Conservation (phyloP, 2,888 invertebrate genomes). For the Atrina japonica region DNA sequence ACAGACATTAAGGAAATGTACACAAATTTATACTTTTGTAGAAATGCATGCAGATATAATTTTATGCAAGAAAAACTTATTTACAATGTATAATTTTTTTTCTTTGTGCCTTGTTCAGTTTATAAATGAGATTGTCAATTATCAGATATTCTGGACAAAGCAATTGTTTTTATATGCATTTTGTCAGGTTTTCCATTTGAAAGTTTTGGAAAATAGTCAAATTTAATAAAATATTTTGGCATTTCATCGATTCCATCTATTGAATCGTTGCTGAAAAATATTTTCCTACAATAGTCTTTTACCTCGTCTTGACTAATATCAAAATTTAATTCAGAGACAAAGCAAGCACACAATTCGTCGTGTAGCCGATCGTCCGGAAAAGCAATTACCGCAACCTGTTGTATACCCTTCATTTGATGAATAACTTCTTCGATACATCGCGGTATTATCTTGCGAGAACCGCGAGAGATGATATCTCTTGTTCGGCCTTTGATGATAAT, state of each 20-base stretch:
- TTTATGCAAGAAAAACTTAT: too few species aligned
- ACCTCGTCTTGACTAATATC: constrained; percentile 15
- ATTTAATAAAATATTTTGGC: constrained; percentile 29
- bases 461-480: constrained; percentile 30
- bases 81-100: too few species aligned
- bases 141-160: too few species aligned
- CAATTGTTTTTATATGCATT: too few species aligned
- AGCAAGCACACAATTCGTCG: constrained; percentile 35
- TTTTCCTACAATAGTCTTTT: constrained; percentile 12
- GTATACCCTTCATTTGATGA: constrained; percentile 8
- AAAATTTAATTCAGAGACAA: neutral
- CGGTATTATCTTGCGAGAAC: constrained; percentile 29
- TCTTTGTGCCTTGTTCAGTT: too few species aligned
- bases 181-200: constrained; percentile 30
- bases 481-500: constrained; percentile 22
- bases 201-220: constrained; percentile 17
- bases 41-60: too few species aligned
- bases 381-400: constrained; percentile 9
- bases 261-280: constrained; percentile 6
- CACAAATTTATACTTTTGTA: too few species aligned
- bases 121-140: too few species aligned
- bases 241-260: constrained; percentile 24
- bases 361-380: constrained; percentile 33
- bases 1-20: too few species aligned
- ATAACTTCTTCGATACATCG: constrained; percentile 22